Percentiles rank a stretch among this genome's conserved stretches.
Conservation (phyloP, 2,797 vertebrate species). For the Bradypus variegatus region DNA sequence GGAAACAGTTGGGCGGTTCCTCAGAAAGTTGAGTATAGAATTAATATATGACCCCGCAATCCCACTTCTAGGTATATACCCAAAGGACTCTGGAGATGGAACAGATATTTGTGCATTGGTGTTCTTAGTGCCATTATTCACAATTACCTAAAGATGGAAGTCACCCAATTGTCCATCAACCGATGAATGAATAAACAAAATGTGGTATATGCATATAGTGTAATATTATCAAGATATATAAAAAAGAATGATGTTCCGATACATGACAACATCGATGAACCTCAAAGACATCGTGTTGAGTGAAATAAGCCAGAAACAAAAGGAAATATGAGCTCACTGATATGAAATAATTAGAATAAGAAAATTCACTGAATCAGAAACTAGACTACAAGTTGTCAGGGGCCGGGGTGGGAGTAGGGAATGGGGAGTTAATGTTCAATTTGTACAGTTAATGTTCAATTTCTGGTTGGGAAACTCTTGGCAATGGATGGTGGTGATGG, state of each 20-base stretch:
- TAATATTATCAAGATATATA: neutral
- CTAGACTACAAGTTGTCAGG: too few species aligned
- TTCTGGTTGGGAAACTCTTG: too few species aligned
- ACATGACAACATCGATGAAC: neutral
- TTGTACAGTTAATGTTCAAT: too few species aligned
- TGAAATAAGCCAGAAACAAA: neutral
- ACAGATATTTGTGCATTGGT: too few species aligned
- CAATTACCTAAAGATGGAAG: neutral
- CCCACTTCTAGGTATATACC: neutral
- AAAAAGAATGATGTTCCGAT: neutral
- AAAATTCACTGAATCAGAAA: too few species aligned
- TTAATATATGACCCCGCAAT: neutral
- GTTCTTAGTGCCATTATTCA: neutral
- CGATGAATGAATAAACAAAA: neutral
- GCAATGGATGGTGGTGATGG: too few species aligned
- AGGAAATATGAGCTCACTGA: too few species aligned
- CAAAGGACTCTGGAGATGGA: neutral
- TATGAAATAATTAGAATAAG: too few species aligned
- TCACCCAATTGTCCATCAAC: neutral
- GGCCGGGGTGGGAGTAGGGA: too few species aligned
- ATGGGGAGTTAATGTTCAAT: too few species aligned
- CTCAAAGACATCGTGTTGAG: neutral
- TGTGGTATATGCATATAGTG: neutral
- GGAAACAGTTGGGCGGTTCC: neutral
- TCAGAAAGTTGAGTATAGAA: neutral